A percentile compares a stretch with the other conserved stretches of the same genome.
These are phyloP conservation scores for Acropternis orthonyx DNA, from an alignment of 2,797 vertebrate genomes.

Conservation along the genomic window DNA sequence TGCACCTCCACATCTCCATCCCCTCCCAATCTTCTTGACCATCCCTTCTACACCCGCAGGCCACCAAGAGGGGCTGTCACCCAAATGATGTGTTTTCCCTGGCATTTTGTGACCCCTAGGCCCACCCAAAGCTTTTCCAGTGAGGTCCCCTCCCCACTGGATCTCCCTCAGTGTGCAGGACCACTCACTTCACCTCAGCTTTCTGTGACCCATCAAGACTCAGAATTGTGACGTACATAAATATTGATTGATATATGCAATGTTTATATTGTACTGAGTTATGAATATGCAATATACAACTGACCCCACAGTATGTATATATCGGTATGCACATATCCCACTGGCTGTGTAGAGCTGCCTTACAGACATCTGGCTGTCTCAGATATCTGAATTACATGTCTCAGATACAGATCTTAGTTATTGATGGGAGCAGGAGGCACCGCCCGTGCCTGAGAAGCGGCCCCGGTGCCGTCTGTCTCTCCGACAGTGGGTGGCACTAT, in stretches of 20 bases:
- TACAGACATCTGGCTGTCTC: neutral
- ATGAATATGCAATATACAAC: no score
- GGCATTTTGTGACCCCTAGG: neutral
- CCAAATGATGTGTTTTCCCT: rapidly evolving
- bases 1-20: neutral
- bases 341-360: neutral
- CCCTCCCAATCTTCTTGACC: neutral
- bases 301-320: neutral
- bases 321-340: neutral
- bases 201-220: neutral
- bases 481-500: conserved; percentile 59
- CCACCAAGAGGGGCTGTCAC: neutral
- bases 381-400: rapidly evolving
- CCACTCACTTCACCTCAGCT: neutral
- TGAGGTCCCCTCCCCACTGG: rapidly evolving
- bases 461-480: neutral
- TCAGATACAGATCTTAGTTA: neutral
- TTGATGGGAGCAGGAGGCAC: rapidly evolving
- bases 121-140: neutral
- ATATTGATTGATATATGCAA: neutral
- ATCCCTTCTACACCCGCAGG: neutral
- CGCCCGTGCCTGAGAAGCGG: neutral
- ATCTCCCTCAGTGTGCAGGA: neutral
- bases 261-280: neutral
- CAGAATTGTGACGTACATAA: rapidly evolving